Conservation (phyloP, 2,113 vertebrate species). For the Garra rufa region DNA sequence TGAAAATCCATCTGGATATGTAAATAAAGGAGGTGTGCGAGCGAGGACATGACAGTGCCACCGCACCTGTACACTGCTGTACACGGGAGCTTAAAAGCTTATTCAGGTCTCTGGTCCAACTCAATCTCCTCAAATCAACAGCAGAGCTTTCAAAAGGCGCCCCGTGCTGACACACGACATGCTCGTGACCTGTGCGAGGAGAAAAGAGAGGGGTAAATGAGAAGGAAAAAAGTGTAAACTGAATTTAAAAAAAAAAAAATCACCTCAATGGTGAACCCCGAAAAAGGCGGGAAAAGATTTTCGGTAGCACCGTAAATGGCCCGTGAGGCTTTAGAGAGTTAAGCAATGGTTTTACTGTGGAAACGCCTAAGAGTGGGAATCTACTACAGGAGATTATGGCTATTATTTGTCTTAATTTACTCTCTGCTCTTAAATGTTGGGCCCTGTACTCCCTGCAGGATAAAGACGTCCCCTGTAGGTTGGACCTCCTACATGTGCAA, state of each 20-base stretch:
- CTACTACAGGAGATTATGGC: conserved; percentile 39
- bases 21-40: conserved; percentile 59
- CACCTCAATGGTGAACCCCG: neutral
- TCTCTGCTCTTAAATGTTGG: conserved; percentile 47
- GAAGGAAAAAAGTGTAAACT: neutral
- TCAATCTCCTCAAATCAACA: conserved; percentile 45
- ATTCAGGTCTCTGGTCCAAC: conserved; percentile 62
- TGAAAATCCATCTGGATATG: conserved; percentile 69
- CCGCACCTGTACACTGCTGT: conserved; percentile 61
- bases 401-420: conserved; percentile 60
- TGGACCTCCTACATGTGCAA: conserved; percentile 43
- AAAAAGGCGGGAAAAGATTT: neutral
- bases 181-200: conserved; percentile 51
- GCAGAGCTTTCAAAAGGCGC: conserved; percentile 38
- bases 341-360: neutral
- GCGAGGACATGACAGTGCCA: conserved; percentile 57
- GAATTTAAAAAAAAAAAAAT: neutral
- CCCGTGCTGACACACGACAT: conserved; percentile 40
- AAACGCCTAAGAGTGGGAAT: neutral
- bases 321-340: conserved; percentile 17
- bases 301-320: neutral
- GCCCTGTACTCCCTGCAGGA: conserved; percentile 50
- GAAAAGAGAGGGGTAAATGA: conserved; percentile 1
- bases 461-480: conserved; percentile 52
- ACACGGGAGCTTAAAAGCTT: conserved; percentile 76